Percentiles rank a stretch among this genome's conserved stretches.
Evolutionary conservation across 2,113 vertebrate species (phyloP).

Genomic region (Esox niger): DNA sequence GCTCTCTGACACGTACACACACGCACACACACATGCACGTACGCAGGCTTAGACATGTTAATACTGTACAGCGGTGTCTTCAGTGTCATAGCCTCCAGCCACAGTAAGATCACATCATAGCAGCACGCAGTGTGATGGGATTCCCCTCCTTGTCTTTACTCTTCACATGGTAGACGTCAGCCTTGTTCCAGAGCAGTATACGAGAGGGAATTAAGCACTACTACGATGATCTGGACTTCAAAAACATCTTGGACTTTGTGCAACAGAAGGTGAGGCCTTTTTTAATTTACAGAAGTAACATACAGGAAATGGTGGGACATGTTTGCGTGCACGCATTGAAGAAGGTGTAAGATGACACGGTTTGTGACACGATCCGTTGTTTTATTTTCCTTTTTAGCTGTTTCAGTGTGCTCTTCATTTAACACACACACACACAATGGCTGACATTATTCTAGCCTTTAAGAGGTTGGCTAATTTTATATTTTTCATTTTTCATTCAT

Average conservation of each 20-base stretch:
- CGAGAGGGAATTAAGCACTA: slow-evolving; percentile 88
- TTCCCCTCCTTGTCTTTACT: not conserved
- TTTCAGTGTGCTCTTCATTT: not conserved
- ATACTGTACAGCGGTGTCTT: not conserved
- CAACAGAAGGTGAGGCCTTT: slow-evolving; percentile 79
- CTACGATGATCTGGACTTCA: slow-evolving; percentile 91
- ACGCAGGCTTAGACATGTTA: not conserved
- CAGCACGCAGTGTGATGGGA: not conserved
- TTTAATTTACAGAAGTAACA: not conserved
- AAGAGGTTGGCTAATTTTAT: too few relatives aligned
- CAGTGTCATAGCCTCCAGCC: slow-evolving; percentile 1
- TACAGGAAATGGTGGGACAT: not conserved
- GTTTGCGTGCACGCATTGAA: not conserved
- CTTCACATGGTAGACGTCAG: slow-evolving; percentile 66
- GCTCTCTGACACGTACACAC: not conserved
- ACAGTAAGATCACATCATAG: not conserved
- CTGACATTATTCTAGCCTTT: too few relatives aligned
- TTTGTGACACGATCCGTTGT: too few relatives aligned
- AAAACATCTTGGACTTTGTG: slow-evolving; percentile 90
- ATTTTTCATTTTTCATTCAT: not conserved
- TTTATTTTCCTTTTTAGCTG: too few relatives aligned
- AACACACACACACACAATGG: not conserved
- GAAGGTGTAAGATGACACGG: not conserved
- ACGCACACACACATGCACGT: not conserved
- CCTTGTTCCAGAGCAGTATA: slow-evolving; percentile 81